These are phyloP conservation scores for Drosophila koepferae DNA, from an alignment of 2,888 invertebrate genomes.

Conservation along the genomic window DNA sequence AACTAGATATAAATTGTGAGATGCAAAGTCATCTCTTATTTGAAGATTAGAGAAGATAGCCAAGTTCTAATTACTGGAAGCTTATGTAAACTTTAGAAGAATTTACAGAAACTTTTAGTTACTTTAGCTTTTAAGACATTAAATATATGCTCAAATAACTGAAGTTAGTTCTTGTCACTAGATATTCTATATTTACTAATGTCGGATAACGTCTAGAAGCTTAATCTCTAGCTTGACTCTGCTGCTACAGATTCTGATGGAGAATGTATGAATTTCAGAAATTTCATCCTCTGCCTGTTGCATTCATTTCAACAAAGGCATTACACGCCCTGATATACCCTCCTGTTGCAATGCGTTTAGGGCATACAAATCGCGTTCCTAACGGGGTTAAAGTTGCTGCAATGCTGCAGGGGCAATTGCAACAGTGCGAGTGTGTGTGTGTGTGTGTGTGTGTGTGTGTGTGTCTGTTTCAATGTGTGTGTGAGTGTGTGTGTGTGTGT, in stretches of 20 bases:
- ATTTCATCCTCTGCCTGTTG: neutral
- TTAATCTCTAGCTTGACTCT: neutral
- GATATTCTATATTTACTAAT: neutral
- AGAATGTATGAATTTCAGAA: no score
- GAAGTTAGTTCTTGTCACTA: neutral
- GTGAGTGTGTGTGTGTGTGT: conserved; percentile 6
- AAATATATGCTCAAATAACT: neutral
- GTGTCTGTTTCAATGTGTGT: neutral
- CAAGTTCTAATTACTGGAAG: neutral
- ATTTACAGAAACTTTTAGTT: neutral
- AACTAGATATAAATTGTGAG: neutral
- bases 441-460: no score
- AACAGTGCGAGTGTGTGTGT: conserved; percentile 16
- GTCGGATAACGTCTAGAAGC: neutral
- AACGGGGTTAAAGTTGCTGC: conserved; percentile 63
- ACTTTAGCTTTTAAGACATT: neutral
- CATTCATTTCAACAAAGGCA: neutral
- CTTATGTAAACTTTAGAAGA: neutral
- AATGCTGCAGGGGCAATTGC: conserved; percentile 56
- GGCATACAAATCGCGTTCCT: conserved; percentile 36
- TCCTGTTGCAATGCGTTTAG: no score
- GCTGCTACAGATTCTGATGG: neutral
- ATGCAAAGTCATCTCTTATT: neutral
- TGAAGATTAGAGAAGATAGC: neutral
- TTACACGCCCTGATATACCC: neutral